A percentile compares a stretch with the other conserved stretches of the same genome.
Evolutionary conservation across 2,113 vertebrate genomes (phyloP).

Genomic region (Oophaga pumilio): DNA sequence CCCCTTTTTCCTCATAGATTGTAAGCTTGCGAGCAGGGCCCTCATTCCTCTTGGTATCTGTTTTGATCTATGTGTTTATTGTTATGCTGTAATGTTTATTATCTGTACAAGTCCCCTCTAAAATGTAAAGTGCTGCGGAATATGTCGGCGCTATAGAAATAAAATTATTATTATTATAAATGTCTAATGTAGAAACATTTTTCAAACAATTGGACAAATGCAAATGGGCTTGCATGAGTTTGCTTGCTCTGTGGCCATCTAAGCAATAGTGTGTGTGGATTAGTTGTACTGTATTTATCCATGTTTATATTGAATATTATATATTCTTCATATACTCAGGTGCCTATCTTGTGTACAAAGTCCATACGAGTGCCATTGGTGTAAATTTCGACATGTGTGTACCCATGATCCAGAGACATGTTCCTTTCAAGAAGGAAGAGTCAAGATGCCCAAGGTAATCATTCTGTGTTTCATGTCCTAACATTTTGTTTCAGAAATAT

Average conservation of each 20-base stretch:
- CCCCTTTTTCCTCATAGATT: too few relatives aligned
- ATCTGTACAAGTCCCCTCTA: too few relatives aligned
- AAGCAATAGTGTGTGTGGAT: background rate
- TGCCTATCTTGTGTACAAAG: slow-evolving; percentile 95
- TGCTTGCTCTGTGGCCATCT: background rate
- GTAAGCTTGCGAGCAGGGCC: too few relatives aligned
- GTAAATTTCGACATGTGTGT: slow-evolving; percentile 95
- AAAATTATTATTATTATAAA: too few relatives aligned
- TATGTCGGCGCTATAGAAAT: too few relatives aligned
- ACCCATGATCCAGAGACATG: slow-evolving; percentile 94
- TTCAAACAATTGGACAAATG: background rate
- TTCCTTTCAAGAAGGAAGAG: slow-evolving; percentile 94
- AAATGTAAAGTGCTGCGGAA: too few relatives aligned
- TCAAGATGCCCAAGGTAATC: slow-evolving; percentile 91
- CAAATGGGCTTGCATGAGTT: background rate
- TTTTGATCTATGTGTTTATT: too few relatives aligned
- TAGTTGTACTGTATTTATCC: background rate
- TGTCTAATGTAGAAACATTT: background rate
- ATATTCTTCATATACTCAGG: slow-evolving; percentile 66
- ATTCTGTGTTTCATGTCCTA: background rate
- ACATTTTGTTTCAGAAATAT: background rate
- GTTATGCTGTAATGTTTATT: too few relatives aligned
- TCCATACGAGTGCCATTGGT: slow-evolving; percentile 96
- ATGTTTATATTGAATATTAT: background rate
- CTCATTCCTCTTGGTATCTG: too few relatives aligned